phyloP scores from a whole-genome alignment of 64 coral and sea anemone genomes.

The Stylophora pistillata region DNA sequence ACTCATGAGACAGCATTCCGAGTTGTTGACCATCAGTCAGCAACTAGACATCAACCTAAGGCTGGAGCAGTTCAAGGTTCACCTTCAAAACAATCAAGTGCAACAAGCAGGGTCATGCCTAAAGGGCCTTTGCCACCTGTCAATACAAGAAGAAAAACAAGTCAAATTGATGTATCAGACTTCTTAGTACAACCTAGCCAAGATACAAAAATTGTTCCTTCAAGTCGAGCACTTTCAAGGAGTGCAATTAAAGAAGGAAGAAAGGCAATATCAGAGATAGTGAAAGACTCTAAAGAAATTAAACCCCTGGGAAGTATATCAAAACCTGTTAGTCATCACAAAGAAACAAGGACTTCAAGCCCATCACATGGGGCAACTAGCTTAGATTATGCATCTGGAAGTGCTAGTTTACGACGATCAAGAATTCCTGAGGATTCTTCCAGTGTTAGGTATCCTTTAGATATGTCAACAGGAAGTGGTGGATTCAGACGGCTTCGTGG shows the following conservation, averaged over 20 bases:
- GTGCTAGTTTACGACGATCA: conserved; percentile 73
- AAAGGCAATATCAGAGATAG: conserved; percentile 81
- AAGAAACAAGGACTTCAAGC: conserved; percentile 82
- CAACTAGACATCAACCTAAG: conserved; percentile 5
- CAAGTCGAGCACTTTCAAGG: conserved; percentile 74
- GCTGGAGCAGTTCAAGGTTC: neutral
- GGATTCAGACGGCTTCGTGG: conserved; percentile 64
- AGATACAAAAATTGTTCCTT: conserved; percentile 61
- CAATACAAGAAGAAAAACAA: conserved; percentile 82
- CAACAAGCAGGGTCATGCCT: neutral
- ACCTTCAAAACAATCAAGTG: conserved; percentile 20
- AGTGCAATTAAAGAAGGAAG: conserved; percentile 87
- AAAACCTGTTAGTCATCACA: conserved; percentile 58
- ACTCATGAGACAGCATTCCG: conserved; percentile 34
- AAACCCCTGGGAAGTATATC: conserved; percentile 95
- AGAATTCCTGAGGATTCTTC: conserved; percentile 80
- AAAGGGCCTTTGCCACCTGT: conserved; percentile 88
- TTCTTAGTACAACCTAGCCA: conserved; percentile 77
- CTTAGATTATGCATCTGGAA: conserved; percentile 79
- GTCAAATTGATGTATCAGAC: conserved; percentile 97
- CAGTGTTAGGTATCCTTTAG: conserved; percentile 52
- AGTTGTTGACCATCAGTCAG: conserved; percentile 29
- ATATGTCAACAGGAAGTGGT: conserved; percentile 68
- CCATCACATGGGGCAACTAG: conserved; percentile 59
- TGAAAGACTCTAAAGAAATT: conserved; percentile 94